These are phyloP conservation scores for Lota lota DNA, from an alignment of 2,113 vertebrate species.

Conservation along the genomic window DNA sequence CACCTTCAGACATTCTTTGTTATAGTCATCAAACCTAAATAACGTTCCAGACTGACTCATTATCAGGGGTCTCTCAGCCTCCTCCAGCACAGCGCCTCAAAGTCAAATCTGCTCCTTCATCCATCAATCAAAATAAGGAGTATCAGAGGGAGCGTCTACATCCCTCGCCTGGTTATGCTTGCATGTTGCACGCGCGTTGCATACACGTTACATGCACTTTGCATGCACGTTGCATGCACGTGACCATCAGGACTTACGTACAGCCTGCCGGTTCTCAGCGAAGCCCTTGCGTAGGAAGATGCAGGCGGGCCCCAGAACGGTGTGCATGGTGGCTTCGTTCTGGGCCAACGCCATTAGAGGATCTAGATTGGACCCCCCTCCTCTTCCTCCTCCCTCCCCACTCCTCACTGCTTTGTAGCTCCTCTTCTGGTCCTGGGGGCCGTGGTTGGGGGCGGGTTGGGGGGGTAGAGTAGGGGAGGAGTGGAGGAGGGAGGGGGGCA, in stretches of 20 bases:
- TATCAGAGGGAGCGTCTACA: too few species aligned
- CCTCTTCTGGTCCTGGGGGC: constrained; percentile 87
- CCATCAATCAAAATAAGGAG: too few species aligned
- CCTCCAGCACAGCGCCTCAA: too few species aligned
- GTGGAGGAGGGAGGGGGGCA: constrained; percentile 42
- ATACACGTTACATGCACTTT: constrained; percentile 36
- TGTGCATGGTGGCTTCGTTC: constrained; percentile 92
- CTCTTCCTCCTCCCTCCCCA: constrained; percentile 82
- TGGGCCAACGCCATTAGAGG: constrained; percentile 88
- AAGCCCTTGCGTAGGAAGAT: constrained; percentile 98
- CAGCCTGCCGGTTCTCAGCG: constrained; percentile 95
- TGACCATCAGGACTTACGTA: constrained; percentile 88
- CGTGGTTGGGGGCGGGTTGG: constrained; percentile 42
- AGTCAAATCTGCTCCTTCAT: too few species aligned
- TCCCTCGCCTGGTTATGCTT: too few species aligned
- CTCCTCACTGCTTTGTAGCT: constrained; percentile 89
- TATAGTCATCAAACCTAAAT: not conserved
- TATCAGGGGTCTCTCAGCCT: too few species aligned
- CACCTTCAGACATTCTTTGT: not conserved
- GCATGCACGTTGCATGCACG: constrained; percentile 38
- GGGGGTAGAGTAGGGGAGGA: constrained; percentile 24
- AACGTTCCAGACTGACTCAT: too few species aligned
- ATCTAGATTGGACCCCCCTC: constrained; percentile 76
- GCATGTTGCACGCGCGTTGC: not conserved
- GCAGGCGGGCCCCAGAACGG: constrained; percentile 93